Base-by-base conservation (phyloP, 1,140 invertebrate species). In the Trachymyrmex septentrionalis region DNA sequence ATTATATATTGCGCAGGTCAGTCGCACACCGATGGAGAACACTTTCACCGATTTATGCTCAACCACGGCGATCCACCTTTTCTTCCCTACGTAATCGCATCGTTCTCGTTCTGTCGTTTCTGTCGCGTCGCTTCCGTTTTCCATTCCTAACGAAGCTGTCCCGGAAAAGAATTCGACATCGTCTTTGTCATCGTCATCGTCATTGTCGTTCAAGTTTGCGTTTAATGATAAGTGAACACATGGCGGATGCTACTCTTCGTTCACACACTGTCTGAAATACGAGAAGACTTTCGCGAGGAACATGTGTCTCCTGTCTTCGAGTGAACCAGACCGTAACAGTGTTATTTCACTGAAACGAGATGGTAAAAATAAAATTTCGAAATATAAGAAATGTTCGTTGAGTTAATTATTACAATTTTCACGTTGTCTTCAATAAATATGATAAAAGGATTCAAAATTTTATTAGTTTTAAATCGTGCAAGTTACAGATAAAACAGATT, bases 31-130 rank as follows among this genome's bases (percentile, higher is more conserved):
- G 48, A 24, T 71, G 24, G 44, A 4, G 34, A 71, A 71, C n/a
- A 84, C 88, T 89, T 89, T 88, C 88, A 88, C 88, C 75, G 75
- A 75, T 72, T 81, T 67, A 57, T 48, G 55, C 72, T 61, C 19
- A 4, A 44, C 48, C 9, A 67, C 30, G 61, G 12, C 21, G 61
- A 50, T 50, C 9, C 21, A n/a, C 27, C 30, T 57, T 69, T 82
- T 59, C 21, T 67, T 63, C 27, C n/a, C n/a, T 71, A 16, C 19
- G 12, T 27, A 10, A 78, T 67, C 34, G 38, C n/a, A 14, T 2
- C 34, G 34, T 86, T 80, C 63, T 66, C 38, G 14, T n/a, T n/a
- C n/a, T n/a, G n/a, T n/a, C n/a, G n/a, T 67, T 80, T 80, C 75
- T 67, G 38, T 66, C 50, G 50, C 14, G 14, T 19, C 12, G 59